A percentile compares a stretch with the other conserved stretches of the same genome.
Evolutionary conservation across 2,113 vertebrate genomes (phyloP).

Genomic region (Henicopernis longicauda): DNA sequence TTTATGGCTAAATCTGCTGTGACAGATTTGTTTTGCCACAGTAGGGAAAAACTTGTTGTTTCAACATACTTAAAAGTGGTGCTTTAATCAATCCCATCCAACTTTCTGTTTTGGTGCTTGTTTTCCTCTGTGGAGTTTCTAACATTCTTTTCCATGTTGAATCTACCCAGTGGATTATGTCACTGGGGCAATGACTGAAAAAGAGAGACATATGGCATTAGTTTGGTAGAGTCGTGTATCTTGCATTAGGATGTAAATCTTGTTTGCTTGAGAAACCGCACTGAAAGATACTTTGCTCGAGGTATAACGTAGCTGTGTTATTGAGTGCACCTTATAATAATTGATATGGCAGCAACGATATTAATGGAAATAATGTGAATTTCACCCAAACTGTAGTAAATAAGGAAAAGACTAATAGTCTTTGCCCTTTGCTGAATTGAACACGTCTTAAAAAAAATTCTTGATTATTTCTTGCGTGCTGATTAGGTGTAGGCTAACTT

Average conservation of each 20-base stretch:
- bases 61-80: conserved; percentile 16
- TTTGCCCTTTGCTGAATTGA: conserved; percentile 48
- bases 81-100: conserved; percentile 51
- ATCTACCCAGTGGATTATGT: background rate
- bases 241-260: conserved; percentile 41
- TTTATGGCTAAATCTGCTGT: background rate
- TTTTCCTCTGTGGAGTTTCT: conserved; percentile 10
- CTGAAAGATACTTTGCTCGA: conserved; percentile 38
- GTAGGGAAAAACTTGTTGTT: conserved; percentile 23
- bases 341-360: background rate
- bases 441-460: conserved; percentile 55
- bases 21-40: background rate
- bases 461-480: background rate
- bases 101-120: conserved; percentile 1
- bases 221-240: conserved; percentile 22
- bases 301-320: background rate
- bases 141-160: background rate
- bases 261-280: conserved; percentile 47
- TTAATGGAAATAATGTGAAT: conserved; percentile 58
- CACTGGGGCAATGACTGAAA: conserved; percentile 8
- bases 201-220: conserved; percentile 35
- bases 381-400: conserved; percentile 44
- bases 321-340: conserved; percentile 55
- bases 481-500: conserved; percentile 60
- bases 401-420: conserved; percentile 58